Conservation (phyloP, 1,140 invertebrate genomes). For the Plectus sambesii region DNA sequence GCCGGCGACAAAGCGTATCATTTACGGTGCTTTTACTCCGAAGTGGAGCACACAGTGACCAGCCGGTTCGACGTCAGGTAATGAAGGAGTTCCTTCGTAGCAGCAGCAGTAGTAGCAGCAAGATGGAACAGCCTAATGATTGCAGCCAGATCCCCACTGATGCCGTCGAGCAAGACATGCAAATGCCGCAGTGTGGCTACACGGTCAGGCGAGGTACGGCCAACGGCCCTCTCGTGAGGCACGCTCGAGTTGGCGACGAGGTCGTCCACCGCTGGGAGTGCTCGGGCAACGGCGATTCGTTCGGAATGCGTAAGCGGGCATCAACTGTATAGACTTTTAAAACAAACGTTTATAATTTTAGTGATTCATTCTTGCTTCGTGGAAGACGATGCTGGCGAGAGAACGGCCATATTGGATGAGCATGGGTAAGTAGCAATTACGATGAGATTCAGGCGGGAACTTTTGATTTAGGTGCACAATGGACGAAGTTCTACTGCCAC, state of each 20-base stretch:
- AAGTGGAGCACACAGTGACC: not conserved
- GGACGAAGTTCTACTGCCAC: not conserved
- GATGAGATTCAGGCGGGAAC: not conserved
- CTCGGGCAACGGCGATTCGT: not conserved
- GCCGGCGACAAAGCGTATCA: not conserved
- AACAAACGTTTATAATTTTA: not conserved
- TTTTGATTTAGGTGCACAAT: not conserved
- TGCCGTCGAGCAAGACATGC: not conserved
- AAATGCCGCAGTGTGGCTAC: not conserved
- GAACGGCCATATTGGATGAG: not conserved
- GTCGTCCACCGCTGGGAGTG: not conserved
- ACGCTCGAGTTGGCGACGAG: not conserved
- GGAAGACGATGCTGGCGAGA: not conserved
- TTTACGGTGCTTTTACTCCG: not conserved
- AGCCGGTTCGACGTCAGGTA: not conserved
- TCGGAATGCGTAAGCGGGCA: too few species aligned
- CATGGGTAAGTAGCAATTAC: not conserved
- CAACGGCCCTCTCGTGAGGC: not conserved
- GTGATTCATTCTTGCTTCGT: not conserved
- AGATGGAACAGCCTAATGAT: not conserved
- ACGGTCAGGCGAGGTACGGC: not conserved
- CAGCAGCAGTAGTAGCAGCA: too few species aligned
- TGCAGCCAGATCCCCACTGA: not conserved
- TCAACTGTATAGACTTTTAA: too few species aligned
- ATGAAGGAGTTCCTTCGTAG: too few species aligned